Percentiles rank a stretch among this genome's conserved stretches.
Conservation (phyloP, 2,797 vertebrate species). For the Paguma larvata region DNA sequence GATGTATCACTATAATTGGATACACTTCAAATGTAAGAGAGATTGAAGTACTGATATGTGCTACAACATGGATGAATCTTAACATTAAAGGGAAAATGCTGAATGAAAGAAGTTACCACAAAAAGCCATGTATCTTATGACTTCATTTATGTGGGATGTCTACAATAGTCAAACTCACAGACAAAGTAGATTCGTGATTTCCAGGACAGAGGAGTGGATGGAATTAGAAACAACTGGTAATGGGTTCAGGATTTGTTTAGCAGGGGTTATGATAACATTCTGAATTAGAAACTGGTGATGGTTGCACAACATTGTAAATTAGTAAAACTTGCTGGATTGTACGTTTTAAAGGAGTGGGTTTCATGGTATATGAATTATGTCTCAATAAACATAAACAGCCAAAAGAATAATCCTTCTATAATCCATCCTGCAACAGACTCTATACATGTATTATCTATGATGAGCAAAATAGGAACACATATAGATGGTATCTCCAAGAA, state of each 20-base stretch:
- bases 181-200: not conserved
- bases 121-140: not conserved
- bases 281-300: not conserved
- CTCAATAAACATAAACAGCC: not conserved
- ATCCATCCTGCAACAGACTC: not conserved
- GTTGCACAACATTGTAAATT: not conserved
- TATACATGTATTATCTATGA: not conserved
- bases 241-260: not conserved
- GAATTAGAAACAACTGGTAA: not conserved
- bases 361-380: not conserved
- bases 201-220: not conserved
- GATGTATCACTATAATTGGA: not conserved
- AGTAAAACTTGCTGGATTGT: not conserved
- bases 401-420: not conserved
- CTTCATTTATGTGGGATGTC: not conserved
- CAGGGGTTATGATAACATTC: not conserved
- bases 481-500: not conserved
- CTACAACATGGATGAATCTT: not conserved
- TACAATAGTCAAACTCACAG: not conserved
- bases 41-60: not conserved
- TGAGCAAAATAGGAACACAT: not conserved
- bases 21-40: not conserved
- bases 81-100: not conserved
- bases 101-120: not conserved
- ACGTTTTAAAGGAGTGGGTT: not conserved